phyloP scores from a whole-genome alignment of 1,140 invertebrate genomes.

The Phymastichus coffea region DNA sequence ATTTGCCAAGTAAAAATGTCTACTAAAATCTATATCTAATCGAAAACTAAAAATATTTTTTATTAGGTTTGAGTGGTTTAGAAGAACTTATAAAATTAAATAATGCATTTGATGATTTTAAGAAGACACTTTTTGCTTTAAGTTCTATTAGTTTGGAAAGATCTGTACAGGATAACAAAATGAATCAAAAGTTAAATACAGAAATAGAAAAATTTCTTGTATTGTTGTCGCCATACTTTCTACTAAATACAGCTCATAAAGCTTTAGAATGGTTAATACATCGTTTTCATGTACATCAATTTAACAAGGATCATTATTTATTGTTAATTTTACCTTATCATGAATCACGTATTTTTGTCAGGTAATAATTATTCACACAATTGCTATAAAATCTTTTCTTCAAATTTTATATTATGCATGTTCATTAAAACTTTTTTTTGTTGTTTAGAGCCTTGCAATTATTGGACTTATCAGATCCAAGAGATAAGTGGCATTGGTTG shows the following conservation, averaged over 20 bases:
- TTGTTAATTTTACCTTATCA: slow-evolving; percentile 86
- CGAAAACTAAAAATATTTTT: slow-evolving; percentile 2
- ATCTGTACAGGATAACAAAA: slow-evolving; percentile 69
- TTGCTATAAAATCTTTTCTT: not conserved
- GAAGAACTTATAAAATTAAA: slow-evolving; percentile 77
- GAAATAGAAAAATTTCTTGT: slow-evolving; percentile 80
- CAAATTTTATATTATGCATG: slow-evolving; percentile 5
- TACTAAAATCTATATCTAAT: not conserved
- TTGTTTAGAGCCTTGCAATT: slow-evolving; percentile 69
- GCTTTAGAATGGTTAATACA: slow-evolving; percentile 91
- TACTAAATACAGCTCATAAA: slow-evolving; percentile 82
- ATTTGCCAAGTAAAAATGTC: not conserved
- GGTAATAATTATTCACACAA: slow-evolving; percentile 43
- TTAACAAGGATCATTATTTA: slow-evolving; percentile 80
- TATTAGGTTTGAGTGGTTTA: slow-evolving; percentile 70
- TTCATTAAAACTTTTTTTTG: slow-evolving; percentile 11
- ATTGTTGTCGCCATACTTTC: slow-evolving; percentile 82
- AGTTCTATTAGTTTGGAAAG: slow-evolving; percentile 76
- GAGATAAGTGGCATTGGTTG: slow-evolving; percentile 79
- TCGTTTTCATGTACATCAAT: slow-evolving; percentile 85
- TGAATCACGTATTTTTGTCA: slow-evolving; percentile 84
- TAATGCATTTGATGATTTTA: slow-evolving; percentile 70
- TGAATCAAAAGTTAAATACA: slow-evolving; percentile 75
- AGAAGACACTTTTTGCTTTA: slow-evolving; percentile 74
- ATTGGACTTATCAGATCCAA: slow-evolving; percentile 62